A percentile compares a stretch with the other conserved stretches of the same genome.
Evolutionary conservation across 2,797 vertebrate species (phyloP).

Genomic region (Coregonus ussuriensis): DNA sequence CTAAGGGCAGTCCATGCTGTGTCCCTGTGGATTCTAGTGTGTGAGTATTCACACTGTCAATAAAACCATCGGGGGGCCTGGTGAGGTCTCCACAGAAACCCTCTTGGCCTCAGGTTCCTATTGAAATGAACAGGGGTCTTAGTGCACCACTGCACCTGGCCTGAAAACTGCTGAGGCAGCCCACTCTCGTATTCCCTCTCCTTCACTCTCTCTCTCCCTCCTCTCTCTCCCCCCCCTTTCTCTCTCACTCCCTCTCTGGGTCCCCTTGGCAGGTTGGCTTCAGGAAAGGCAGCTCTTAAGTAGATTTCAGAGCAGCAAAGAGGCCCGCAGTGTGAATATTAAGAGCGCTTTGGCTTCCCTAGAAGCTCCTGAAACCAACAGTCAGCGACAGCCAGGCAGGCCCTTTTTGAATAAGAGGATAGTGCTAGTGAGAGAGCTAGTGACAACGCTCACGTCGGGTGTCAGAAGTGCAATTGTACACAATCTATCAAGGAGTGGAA

Average conservation of each 20-base stretch:
- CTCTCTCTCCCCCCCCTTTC: constrained; percentile 14
- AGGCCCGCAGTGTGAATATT: constrained; percentile 74
- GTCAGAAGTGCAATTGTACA: constrained; percentile 56
- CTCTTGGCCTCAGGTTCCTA: constrained; percentile 6
- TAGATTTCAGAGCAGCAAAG: constrained; percentile 72
- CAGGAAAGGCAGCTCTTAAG: constrained; percentile 68
- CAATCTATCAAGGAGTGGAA: constrained; percentile 60
- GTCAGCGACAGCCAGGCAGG: neutral
- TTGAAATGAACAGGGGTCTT: constrained; percentile 38
- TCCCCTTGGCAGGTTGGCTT: constrained; percentile 25
- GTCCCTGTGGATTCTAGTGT: constrained; percentile 40
- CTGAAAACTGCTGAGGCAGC: constrained; percentile 54
- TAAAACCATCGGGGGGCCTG: constrained; percentile 53
- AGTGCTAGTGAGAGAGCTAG: neutral
- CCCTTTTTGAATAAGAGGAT: constrained; percentile 10
- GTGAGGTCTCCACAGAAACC: neutral
- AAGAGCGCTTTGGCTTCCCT: constrained; percentile 61
- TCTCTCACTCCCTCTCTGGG: constrained; percentile 25
- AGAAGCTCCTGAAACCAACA: constrained; percentile 47
- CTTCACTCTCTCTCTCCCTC: neutral
- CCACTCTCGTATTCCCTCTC: constrained; percentile 35
- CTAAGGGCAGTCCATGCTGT: neutral
- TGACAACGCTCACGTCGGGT: constrained; percentile 44
- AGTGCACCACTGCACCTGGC: constrained; percentile 46
- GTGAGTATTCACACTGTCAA: constrained; percentile 51